phyloP scores from a whole-genome alignment of 2,888 invertebrate genomes.

The Metalampra italica region DNA sequence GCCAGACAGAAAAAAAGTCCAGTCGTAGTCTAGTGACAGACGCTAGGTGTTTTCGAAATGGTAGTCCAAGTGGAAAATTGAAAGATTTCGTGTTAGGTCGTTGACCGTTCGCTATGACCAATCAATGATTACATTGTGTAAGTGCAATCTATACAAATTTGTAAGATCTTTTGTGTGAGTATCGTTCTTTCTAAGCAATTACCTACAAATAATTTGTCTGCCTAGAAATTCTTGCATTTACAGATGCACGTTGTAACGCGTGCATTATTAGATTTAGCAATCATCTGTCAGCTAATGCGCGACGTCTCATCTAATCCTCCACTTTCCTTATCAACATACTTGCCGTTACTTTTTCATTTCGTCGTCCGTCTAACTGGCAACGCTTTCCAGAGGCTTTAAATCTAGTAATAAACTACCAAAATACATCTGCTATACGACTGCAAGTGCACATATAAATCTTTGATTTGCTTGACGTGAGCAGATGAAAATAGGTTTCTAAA shows the following conservation, averaged over 20 bases:
- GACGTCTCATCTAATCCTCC: too few species aligned
- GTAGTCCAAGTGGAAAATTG: slow-evolving; percentile 63
- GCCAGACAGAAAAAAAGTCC: too few species aligned
- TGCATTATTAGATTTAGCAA: too few species aligned
- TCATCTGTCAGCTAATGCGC: too few species aligned
- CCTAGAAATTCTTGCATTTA: not conserved
- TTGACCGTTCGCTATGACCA: slow-evolving; percentile 58
- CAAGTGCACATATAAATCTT: not conserved
- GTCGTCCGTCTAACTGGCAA: too few species aligned
- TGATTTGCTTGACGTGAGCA: not conserved
- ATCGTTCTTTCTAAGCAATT: slow-evolving; percentile 3
- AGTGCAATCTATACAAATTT: slow-evolving; percentile 9
- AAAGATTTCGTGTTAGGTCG: slow-evolving; percentile 61
- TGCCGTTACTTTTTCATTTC: too few species aligned
- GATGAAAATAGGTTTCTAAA: too few species aligned
- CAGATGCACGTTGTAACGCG: too few species aligned
- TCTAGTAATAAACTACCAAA: too few species aligned
- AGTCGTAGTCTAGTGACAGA: slow-evolving; percentile 14
- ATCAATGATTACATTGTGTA: slow-evolving; percentile 46
- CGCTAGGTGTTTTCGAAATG: slow-evolving; percentile 64
- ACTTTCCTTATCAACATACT: too few species aligned
- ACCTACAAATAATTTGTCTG: slow-evolving; percentile 2
- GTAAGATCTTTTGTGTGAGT: slow-evolving; percentile 5
- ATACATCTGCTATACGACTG: too few species aligned
- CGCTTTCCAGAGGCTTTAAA: too few species aligned